These are phyloP conservation scores for Lepilemur ruficaudatus DNA, from an alignment of 2,797 vertebrate species.

Conservation along the genomic window DNA sequence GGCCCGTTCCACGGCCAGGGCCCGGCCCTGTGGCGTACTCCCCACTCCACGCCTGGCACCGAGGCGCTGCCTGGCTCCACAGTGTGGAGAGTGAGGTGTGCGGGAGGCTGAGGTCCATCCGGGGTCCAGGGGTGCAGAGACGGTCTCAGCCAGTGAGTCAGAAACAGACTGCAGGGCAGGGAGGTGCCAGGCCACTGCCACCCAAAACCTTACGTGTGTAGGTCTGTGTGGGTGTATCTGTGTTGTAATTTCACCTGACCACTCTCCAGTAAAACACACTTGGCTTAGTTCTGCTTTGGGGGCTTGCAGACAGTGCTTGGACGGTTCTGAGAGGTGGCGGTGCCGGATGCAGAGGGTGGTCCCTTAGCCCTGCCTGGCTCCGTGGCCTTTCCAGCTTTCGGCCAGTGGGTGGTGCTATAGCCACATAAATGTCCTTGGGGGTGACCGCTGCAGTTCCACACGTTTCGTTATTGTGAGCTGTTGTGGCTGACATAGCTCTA, in stretches of 20 bases:
- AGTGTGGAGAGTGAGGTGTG: fast-evolving
- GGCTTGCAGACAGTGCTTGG: neutral
- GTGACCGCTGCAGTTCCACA: fast-evolving
- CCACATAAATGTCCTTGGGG: fast-evolving
- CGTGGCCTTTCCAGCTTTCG: neutral
- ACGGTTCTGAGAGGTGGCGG: no score
- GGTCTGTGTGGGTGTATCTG: neutral
- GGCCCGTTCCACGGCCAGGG: fast-evolving
- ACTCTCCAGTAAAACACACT: fast-evolving
- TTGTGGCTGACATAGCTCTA: no score
- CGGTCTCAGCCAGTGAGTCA: neutral
- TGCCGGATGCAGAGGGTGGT: neutral
- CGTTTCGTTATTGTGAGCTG: no score
- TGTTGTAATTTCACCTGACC: fast-evolving
- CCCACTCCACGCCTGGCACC: fast-evolving
- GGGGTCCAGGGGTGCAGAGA: neutral
- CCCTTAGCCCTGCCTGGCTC: neutral
- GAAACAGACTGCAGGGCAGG: neutral
- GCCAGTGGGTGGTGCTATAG: slow-evolving; percentile 62
- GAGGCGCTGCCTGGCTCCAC: fast-evolving
- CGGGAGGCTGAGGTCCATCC: neutral
- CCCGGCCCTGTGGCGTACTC: fast-evolving
- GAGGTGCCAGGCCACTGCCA: neutral
- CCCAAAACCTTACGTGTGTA: fast-evolving
- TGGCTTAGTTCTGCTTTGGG: no score